Conservation (phyloP, 2,113 vertebrate genomes). For the Vireo altiloquus region DNA sequence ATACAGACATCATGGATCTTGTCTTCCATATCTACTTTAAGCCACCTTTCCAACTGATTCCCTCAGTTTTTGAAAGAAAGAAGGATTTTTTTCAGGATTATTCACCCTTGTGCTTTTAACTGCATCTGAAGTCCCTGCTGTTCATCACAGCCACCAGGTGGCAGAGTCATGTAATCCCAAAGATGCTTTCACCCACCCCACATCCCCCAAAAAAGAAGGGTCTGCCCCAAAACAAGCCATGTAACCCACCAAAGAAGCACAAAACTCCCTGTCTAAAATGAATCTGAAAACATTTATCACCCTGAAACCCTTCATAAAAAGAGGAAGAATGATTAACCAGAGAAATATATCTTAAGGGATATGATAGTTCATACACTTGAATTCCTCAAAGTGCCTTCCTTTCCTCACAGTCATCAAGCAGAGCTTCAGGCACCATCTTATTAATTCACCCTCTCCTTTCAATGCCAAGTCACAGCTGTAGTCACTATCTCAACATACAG, state of each 20-base stretch:
- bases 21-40: not conserved
- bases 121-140: not conserved
- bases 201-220: not conserved
- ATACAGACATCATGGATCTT: not conserved
- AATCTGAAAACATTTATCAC: not conserved
- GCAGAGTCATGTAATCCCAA: not conserved
- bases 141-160: not conserved
- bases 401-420: not conserved
- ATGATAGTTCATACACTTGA: rapidly evolving
- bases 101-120: not conserved
- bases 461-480: not conserved
- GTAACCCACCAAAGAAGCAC: not conserved
- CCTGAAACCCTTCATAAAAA: not conserved
- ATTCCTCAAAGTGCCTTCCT: not conserved
- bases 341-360: not conserved
- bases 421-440: not conserved
- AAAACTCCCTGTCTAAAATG: not conserved
- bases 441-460: not conserved
- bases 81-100: not conserved
- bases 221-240: not conserved
- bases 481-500: not conserved
- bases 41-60: not conserved
- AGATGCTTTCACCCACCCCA: not conserved
- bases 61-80: not conserved
- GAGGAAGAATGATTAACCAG: not conserved